Evolutionary conservation across 92 coral and sea anemone genomes (phyloP).

Genomic region (Phenganax marumi): DNA sequence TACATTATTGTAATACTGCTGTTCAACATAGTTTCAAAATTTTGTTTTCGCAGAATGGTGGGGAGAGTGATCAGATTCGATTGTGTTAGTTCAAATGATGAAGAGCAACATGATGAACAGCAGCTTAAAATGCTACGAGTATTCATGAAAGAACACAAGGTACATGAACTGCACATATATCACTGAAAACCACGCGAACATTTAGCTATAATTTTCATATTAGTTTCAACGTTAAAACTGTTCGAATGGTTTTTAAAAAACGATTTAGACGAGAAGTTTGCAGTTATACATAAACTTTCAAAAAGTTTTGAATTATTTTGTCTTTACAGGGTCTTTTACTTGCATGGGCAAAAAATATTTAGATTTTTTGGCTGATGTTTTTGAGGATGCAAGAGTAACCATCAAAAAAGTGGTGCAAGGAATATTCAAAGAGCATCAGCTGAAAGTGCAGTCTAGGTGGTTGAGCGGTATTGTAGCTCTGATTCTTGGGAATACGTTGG

Average conservation of each 20-base stretch:
- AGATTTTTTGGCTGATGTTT: not conserved
- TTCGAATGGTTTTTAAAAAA: not conserved
- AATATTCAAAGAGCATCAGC: not conserved
- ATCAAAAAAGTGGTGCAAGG: not conserved
- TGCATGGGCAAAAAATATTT: not conserved
- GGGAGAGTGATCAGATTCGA: not conserved
- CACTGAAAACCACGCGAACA: not conserved
- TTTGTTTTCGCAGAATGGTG: not conserved
- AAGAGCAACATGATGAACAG: not conserved
- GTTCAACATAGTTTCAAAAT: not conserved
- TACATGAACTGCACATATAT: not conserved
- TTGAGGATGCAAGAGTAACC: not conserved
- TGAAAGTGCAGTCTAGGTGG: not conserved
- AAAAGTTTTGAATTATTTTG: not conserved
- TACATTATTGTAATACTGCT: too few relatives aligned
- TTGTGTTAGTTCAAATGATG: not conserved
- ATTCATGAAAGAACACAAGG: not conserved
- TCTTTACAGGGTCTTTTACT: not conserved
- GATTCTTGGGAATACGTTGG: conserved; percentile 29
- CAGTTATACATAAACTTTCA: not conserved
- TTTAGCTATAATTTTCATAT: not conserved
- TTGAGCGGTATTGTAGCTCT: conserved; percentile 6
- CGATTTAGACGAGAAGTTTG: not conserved
- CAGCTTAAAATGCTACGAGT: not conserved
- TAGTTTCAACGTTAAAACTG: not conserved